Evolutionary conservation across 2,113 vertebrate genomes (phyloP).

Genomic region (Burhinus bistriatus): DNA sequence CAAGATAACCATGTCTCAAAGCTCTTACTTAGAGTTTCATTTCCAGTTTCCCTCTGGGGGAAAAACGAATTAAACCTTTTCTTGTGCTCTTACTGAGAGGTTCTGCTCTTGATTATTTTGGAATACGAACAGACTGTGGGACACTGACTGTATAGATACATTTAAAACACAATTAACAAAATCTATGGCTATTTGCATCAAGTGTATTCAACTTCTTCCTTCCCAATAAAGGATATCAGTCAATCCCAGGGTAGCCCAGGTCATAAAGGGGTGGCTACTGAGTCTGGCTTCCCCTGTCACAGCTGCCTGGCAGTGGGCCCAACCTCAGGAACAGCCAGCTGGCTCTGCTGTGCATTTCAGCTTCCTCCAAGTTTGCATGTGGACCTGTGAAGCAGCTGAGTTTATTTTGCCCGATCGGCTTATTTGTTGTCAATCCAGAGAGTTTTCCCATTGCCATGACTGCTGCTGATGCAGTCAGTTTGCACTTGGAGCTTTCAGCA

Average conservation of each 20-base stretch:
- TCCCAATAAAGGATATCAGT: neutral
- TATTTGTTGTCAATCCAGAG: constrained; percentile 20
- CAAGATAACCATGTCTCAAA: neutral
- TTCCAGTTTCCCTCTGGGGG: neutral
- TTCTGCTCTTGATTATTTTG: neutral
- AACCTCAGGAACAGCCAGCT: constrained; percentile 39
- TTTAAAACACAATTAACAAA: constrained; percentile 4
- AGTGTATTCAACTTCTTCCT: neutral
- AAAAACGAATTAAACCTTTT: neutral
- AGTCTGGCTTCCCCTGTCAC: neutral
- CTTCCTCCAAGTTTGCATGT: constrained; percentile 2
- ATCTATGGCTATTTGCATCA: neutral
- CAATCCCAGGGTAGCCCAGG: constrained; percentile 2
- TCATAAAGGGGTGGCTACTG: constrained; percentile 24
- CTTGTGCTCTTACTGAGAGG: neutral
- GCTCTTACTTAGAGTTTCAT: neutral
- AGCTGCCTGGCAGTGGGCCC: constrained; percentile 38
- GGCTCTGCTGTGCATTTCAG: neutral
- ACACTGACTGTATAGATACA: neutral
- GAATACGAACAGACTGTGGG: neutral
- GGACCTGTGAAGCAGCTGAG: constrained; percentile 31
- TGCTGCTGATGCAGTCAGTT: neutral
- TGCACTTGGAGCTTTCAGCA: neutral
- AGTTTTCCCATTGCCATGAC: neutral
- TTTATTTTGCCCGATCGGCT: neutral